A percentile compares a stretch with the other conserved stretches of the same genome.
phyloP scores from a whole-genome alignment of 1,140 invertebrate species.

The Danaus plexippus region DNA sequence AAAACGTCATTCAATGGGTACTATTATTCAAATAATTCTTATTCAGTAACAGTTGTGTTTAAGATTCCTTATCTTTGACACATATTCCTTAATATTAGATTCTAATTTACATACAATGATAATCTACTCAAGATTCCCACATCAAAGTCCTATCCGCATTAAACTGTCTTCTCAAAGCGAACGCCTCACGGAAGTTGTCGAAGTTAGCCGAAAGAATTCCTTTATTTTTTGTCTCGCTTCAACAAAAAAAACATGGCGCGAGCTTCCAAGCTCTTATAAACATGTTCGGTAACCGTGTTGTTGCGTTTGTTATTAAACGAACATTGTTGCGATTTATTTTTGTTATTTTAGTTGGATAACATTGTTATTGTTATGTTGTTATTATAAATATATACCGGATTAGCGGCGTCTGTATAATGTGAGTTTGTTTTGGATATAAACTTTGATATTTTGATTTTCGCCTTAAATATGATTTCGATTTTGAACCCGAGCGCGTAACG shows the following conservation, averaged over 20 bases:
- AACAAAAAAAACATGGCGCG: conserved; percentile 49
- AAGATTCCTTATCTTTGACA: too few species aligned
- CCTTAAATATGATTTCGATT: too few species aligned
- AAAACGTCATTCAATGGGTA: too few species aligned
- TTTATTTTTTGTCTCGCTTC: conserved; percentile 49
- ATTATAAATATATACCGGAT: conserved; percentile 10
- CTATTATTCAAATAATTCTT: too few species aligned
- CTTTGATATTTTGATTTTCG: too few species aligned
- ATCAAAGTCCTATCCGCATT: conserved; percentile 25
- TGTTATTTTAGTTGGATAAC: conserved; percentile 22
- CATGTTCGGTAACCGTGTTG: conserved; percentile 36
- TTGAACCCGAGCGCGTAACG: too few species aligned
- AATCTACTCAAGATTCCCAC: not conserved
- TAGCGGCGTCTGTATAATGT: not conserved
- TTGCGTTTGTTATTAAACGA: conserved; percentile 42
- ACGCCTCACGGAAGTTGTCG: conserved; percentile 43
- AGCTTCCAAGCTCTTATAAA: conserved; percentile 36
- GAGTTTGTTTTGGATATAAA: not conserved
- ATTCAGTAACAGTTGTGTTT: too few species aligned
- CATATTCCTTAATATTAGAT: too few species aligned
- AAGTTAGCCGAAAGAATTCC: conserved; percentile 51
- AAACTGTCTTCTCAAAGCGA: conserved; percentile 34
- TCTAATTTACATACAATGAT: not conserved
- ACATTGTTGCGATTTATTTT: conserved; percentile 50
- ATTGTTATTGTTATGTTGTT: conserved; percentile 7